phyloP scores from a whole-genome alignment of 2,888 invertebrate genomes.

The Exephanes ischioxanthus region DNA sequence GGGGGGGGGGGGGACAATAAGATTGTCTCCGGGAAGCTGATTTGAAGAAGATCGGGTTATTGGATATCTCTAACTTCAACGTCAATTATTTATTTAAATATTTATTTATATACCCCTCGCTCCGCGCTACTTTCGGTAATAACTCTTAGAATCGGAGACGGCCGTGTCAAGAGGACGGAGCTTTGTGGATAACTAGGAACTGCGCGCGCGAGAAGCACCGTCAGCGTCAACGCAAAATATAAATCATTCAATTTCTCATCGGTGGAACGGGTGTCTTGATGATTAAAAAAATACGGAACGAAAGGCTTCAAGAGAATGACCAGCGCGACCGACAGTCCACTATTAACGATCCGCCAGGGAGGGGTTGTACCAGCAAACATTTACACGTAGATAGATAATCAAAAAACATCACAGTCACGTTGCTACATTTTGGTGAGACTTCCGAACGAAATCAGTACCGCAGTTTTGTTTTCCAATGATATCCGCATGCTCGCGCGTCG shows the following conservation, averaged over 20 bases:
- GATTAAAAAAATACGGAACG: constrained; percentile 6
- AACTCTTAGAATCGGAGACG: constrained; percentile 50
- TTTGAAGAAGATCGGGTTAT: constrained; percentile 21
- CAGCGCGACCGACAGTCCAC: constrained; percentile 52
- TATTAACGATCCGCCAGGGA: constrained; percentile 26
- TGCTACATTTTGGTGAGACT: constrained; percentile 66
- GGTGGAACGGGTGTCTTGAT: constrained; percentile 24
- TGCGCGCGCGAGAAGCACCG: constrained; percentile 69
- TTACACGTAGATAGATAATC: constrained; percentile 77
- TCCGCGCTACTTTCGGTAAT: constrained; percentile 31
- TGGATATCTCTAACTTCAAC: constrained; percentile 41
- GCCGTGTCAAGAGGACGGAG: constrained; percentile 79
- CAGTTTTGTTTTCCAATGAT: constrained; percentile 31
- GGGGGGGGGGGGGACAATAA: constrained; percentile 3
- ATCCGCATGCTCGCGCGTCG: constrained; percentile 15
- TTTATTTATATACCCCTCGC: constrained; percentile 20
- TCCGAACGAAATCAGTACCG: constrained; percentile 56
- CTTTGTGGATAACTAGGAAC: constrained; percentile 79
- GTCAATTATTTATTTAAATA: constrained; percentile 17
- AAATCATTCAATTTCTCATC: not conserved
- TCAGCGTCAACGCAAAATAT: constrained; percentile 37
- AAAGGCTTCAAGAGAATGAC: constrained; percentile 71
- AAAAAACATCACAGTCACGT: constrained; percentile 82
- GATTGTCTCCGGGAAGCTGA: constrained; percentile 55
- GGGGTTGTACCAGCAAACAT: constrained; percentile 40